These are phyloP conservation scores for Mionectes macconnelli DNA, from an alignment of 2,113 vertebrate species.

Conservation along the genomic window DNA sequence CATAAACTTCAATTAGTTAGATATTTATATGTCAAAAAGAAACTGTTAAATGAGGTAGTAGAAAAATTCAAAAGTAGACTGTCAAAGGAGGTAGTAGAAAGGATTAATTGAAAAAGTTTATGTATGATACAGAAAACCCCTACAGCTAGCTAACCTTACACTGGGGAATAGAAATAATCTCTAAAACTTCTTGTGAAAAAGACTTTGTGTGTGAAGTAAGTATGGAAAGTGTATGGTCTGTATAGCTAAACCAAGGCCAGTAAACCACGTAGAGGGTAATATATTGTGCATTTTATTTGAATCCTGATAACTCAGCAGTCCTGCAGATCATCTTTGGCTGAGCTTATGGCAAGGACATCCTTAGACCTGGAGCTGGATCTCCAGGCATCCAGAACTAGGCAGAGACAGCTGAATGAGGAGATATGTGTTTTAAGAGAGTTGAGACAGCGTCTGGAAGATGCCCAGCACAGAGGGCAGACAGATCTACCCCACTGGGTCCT, in stretches of 20 bases:
- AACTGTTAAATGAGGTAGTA: neutral
- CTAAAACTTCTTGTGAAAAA: neutral
- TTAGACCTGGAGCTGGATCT: slow-evolving; percentile 99
- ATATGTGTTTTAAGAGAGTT: slow-evolving; percentile 87
- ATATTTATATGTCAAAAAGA: neutral
- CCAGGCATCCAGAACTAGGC: slow-evolving; percentile 94
- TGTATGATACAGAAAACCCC: neutral
- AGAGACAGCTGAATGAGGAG: slow-evolving; percentile 94
- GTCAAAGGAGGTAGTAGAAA: neutral
- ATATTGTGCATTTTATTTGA: neutral
- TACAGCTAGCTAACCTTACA: neutral
- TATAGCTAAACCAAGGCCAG: neutral
- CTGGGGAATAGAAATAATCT: neutral
- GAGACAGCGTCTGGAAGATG: slow-evolving; percentile 91
- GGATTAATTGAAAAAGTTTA: neutral
- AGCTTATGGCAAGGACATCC: slow-evolving; percentile 92
- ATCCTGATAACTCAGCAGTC: slow-evolving; percentile 76
- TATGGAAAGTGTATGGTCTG: neutral
- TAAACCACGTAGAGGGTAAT: neutral
- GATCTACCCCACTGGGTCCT: slow-evolving; percentile 92
- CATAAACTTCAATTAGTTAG: neutral
- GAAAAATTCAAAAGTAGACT: neutral
- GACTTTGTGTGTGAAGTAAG: neutral
- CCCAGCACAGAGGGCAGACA: slow-evolving; percentile 77
- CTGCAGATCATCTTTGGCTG: slow-evolving; percentile 89